phyloP scores from a whole-genome alignment of 2,888 invertebrate species.

The Tipula confusa region DNA sequence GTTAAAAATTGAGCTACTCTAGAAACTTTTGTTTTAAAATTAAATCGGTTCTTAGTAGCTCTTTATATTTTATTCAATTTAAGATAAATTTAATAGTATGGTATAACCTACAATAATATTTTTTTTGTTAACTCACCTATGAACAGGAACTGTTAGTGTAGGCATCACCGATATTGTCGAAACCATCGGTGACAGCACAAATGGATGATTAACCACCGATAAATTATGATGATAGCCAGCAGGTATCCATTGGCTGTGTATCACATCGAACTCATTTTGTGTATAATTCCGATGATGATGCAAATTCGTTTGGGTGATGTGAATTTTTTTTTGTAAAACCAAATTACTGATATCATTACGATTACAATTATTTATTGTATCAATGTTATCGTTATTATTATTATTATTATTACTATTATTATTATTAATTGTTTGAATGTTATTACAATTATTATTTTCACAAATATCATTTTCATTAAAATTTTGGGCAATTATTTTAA shows the following conservation, averaged over 20 bases:
- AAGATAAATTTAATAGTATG: too few species aligned
- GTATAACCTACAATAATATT: too few species aligned
- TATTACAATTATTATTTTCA: slow-evolving; percentile 26
- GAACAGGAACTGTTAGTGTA: not conserved
- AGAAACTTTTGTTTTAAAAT: too few species aligned
- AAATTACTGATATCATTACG: not conserved
- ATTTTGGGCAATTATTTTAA: slow-evolving; percentile 26
- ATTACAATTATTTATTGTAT: not conserved
- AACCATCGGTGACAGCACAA: slow-evolving; percentile 14
- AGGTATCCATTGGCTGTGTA: slow-evolving; percentile 16
- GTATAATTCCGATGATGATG: not conserved
- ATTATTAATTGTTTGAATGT: not conserved
- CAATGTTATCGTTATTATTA: slow-evolving; percentile 13
- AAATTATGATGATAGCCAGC: slow-evolving; percentile 15
- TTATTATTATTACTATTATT: not conserved
- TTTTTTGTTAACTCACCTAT: not conserved
- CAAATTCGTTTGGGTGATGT: not conserved
- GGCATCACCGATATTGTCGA: not conserved
- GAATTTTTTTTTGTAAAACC: slow-evolving; percentile 4
- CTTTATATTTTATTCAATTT: too few species aligned
- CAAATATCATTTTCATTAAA: not conserved
- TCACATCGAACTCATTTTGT: not conserved
- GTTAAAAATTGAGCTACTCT: too few species aligned
- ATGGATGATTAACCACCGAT: slow-evolving; percentile 26
- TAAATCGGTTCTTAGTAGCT: too few species aligned